A percentile compares a stretch with the other conserved stretches of the same genome.
phyloP scores from a whole-genome alignment of 2,888 invertebrate genomes.

The Thereva nobilitata region DNA sequence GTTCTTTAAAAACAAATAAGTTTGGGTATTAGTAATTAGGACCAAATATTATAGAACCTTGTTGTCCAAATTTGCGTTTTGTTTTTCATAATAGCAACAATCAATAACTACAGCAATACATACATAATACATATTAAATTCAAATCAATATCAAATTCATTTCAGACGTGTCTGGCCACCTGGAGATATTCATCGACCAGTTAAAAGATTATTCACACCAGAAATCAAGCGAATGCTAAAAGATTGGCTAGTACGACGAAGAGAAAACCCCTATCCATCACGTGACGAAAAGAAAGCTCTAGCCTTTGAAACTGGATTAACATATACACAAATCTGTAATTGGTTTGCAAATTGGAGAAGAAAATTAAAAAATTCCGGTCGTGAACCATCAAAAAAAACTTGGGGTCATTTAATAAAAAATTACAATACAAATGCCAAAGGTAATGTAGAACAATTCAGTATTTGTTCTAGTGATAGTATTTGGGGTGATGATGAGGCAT shows the following conservation, averaged over 20 bases:
- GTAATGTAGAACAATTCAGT: constrained; percentile 79
- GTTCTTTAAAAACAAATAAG: too few species aligned
- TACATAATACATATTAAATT: too few species aligned
- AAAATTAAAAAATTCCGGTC: constrained; percentile 75
- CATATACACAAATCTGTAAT: constrained; percentile 77
- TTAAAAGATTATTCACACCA: constrained; percentile 76
- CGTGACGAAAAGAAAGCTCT: constrained; percentile 75
- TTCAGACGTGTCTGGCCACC: constrained; percentile 56
- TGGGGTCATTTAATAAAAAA: constrained; percentile 73
- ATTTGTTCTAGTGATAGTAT: constrained; percentile 79
- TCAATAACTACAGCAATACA: too few species aligned
- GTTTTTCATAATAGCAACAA: too few species aligned
- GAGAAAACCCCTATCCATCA: constrained; percentile 79
- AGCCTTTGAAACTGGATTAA: constrained; percentile 74
- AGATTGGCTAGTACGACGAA: constrained; percentile 74
- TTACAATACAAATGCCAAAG: constrained; percentile 74
- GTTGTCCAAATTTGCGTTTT: too few species aligned
- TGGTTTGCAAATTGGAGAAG: constrained; percentile 86
- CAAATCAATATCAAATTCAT: background rate
- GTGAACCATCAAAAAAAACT: constrained; percentile 69
- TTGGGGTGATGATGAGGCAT: constrained; percentile 70
- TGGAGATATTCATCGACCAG: constrained; percentile 60
- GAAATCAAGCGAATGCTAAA: constrained; percentile 78
- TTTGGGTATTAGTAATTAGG: too few species aligned
- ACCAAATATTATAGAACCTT: too few species aligned